phyloP scores from a whole-genome alignment of 2,888 invertebrate species.

The Tryphoninae sp. region DNA sequence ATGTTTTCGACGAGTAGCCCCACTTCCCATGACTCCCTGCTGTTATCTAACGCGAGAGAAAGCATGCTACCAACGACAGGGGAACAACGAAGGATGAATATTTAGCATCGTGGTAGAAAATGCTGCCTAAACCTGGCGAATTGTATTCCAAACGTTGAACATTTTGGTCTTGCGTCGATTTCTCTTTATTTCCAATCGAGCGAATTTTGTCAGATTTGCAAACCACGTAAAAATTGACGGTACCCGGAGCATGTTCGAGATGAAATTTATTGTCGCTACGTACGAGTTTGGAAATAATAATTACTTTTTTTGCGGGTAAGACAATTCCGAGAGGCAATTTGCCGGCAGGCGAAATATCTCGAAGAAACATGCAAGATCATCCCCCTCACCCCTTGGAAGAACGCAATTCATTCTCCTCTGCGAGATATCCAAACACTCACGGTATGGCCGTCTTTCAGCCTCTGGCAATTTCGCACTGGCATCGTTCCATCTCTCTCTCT shows the following conservation, averaged over 20 bases:
- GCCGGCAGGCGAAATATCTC: conserved; percentile 39
- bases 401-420: conserved; percentile 70
- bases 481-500: conserved; percentile 53
- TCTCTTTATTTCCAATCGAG: neutral
- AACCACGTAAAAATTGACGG: neutral
- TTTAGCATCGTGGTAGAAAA: neutral
- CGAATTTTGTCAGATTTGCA: neutral
- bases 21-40: conserved; percentile 39
- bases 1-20: conserved; percentile 54
- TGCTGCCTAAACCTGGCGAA: neutral
- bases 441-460: conserved; percentile 63
- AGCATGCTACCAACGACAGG: neutral
- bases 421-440: conserved; percentile 79
- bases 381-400: conserved; percentile 25
- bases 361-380: conserved; percentile 62
- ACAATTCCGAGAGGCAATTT: conserved; percentile 52
- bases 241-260: neutral
- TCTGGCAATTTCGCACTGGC: conserved; percentile 57
- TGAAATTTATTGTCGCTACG: neutral
- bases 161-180: neutral
- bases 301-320: conserved; percentile 31
- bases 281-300: conserved; percentile 24
- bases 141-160: neutral
- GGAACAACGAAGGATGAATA: neutral
- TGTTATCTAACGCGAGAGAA: conserved; percentile 54